Conservation (phyloP, 2,888 invertebrate species). For the Pyrrhia umbra region DNA sequence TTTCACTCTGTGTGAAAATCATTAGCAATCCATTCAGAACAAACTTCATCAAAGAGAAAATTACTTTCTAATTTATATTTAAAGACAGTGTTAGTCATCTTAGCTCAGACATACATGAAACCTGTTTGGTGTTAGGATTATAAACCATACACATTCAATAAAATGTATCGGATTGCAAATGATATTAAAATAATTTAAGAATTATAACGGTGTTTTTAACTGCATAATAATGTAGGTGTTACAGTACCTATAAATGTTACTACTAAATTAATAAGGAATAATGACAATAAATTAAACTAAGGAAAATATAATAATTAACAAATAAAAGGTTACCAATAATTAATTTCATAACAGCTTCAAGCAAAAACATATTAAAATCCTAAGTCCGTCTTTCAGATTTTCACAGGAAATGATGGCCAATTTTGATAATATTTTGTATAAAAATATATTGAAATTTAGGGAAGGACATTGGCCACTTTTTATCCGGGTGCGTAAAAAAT, state of each 20-base stretch:
- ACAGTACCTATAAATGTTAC: no score
- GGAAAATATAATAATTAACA: not conserved
- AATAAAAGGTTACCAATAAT: not conserved
- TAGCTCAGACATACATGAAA: not conserved
- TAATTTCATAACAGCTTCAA: not conserved
- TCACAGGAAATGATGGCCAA: no score
- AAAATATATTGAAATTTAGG: no score
- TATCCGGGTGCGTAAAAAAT: no score
- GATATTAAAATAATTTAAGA: not conserved
- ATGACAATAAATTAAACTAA: not conserved
- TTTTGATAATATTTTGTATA: no score
- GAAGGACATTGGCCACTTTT: no score
- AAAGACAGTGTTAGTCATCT: constrained; percentile 10
- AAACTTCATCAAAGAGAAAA: constrained; percentile 43
- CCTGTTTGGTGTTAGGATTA: not conserved
- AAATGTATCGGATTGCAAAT: not conserved
- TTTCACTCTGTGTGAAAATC: constrained; percentile 8
- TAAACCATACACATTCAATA: not conserved
- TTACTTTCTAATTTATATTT: constrained; percentile 45
- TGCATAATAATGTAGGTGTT: no score
- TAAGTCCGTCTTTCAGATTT: no score
- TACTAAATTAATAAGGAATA: no score
- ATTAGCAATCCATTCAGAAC: constrained; percentile 4
- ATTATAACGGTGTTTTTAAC: not conserved
- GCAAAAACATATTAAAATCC: no score